Percentiles rank a stretch among this genome's conserved stretches.
Evolutionary conservation across 1,140 invertebrate genomes (phyloP).

Genomic region (Scaptomyza pallida): DNA sequence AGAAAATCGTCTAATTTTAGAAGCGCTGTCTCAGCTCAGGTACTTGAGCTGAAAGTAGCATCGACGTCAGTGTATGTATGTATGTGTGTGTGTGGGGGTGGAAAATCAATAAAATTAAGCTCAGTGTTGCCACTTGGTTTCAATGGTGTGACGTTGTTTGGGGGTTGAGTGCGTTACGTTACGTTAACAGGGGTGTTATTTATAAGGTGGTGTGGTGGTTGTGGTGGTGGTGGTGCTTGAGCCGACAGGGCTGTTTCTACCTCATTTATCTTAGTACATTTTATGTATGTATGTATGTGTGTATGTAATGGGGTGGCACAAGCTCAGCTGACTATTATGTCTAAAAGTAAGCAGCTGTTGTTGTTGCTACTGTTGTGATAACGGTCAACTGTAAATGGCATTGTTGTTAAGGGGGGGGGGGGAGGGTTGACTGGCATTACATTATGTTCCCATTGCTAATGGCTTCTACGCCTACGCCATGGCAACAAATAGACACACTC

Average conservation of each 20-base stretch:
- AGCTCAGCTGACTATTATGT: conserved; percentile 62
- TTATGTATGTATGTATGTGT: background rate
- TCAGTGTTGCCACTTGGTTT: conserved; percentile 67
- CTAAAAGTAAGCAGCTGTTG: conserved; percentile 55
- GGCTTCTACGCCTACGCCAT: conserved; percentile 27
- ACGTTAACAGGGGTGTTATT: conserved; percentile 22
- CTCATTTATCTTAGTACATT: conserved; percentile 23
- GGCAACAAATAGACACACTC: conserved; percentile 34
- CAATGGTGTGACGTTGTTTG: conserved; percentile 9
- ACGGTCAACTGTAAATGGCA: conserved; percentile 47
- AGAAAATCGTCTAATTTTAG: conserved; percentile 60
- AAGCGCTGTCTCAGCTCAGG: conserved; percentile 34
- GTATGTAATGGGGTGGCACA: conserved; percentile 15
- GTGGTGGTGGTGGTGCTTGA: conserved; percentile 36
- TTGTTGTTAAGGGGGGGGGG: conserved; percentile 22
- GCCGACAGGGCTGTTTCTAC: conserved; percentile 37
- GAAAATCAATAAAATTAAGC: conserved; percentile 76
- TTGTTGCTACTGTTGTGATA: conserved; percentile 29
- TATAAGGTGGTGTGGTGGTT: conserved; percentile 8
- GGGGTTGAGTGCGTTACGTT: conserved; percentile 35
- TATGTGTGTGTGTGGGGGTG: conserved; percentile 19
- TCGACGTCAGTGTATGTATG: conserved; percentile 7
- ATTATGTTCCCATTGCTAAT: conserved; percentile 55
- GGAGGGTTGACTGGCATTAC: conserved; percentile 42
- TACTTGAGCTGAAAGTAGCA: conserved; percentile 27